Base-by-base conservation (phyloP, 2,888 invertebrate genomes). In the Cerastis rubricosa region DNA sequence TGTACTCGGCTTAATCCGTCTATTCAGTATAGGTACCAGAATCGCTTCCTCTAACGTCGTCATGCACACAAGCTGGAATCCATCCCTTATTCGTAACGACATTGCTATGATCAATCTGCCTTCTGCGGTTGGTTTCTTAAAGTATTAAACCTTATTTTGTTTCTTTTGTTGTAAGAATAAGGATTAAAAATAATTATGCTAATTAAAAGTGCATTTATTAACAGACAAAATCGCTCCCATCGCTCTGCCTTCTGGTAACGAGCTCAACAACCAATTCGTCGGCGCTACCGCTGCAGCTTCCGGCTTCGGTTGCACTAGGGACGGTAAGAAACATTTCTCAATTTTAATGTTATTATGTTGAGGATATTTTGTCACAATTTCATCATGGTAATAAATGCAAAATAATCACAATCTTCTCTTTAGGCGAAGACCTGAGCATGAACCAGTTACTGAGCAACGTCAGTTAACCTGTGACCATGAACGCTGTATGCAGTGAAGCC, bases 61-160 rank as follows among this genome's bases (percentile, higher is more conserved):
- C 11, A 79, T 87, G 78, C 95, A 95, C 74, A 86, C 87, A 6
- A 88, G 80, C 74, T 95, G 93, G 94, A 74, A 49, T 11, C 94
- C 94, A 0, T 0, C 12, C 0, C 74, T 88, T 4, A 81, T 83
- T 35, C 90, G 92, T 45, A 94, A 95, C 75, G 95, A 95, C 72
- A 82, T 95, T 25, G 94, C 91, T 47, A 79, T 94, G 0, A 88
- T 93, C 54, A 85, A 80, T 29, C 70, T 94, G 35, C 83, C 89
- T 1, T 57, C 6, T 1, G 0, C 63, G 3, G 88, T 92, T 2
- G 0, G 73, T 12, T 65, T 86, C 0, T 87, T 89, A 49, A 77
- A 88, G 90, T 86, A 54, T 19, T 29, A 29, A 47, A 40, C 14
- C 1, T 4, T 17, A 29, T 59, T 40, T 47, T 0, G 17, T 40